A percentile compares a stretch with the other conserved stretches of the same genome.
Evolutionary conservation across 2,113 vertebrate species (phyloP).

Genomic region (Apodemus speciosus): DNA sequence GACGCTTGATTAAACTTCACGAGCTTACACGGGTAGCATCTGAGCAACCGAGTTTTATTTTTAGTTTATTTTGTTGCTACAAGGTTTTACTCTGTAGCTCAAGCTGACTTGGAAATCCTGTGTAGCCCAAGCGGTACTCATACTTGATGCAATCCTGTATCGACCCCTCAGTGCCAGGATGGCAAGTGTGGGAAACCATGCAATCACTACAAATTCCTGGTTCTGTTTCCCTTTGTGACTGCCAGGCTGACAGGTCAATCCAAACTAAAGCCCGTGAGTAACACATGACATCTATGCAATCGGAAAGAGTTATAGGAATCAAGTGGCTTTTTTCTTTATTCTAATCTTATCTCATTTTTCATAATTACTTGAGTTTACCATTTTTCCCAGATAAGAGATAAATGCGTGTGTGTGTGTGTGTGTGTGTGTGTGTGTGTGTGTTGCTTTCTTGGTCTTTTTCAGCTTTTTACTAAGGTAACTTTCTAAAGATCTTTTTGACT

Average conservation of each 20-base stretch:
- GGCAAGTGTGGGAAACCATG: not conserved
- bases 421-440: not conserved
- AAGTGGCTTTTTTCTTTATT: not conserved
- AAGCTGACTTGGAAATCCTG: not conserved
- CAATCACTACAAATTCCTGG: not conserved
- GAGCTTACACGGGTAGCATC: not conserved
- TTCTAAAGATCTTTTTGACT: not conserved
- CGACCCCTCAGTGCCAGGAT: not conserved
- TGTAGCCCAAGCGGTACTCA: not conserved
- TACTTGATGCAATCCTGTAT: not conserved
- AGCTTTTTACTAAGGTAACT: conserved; percentile 29
- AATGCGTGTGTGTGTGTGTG: not conserved
- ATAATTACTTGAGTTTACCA: not conserved
- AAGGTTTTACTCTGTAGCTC: not conserved
- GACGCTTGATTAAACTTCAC: conserved; percentile 28
- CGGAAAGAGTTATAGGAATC: not conserved
- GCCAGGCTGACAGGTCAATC: not conserved
- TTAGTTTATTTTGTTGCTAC: not conserved
- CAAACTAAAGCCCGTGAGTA: not conserved
- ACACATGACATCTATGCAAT: not conserved
- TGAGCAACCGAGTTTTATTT: not conserved
- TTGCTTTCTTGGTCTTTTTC: conserved; percentile 48
- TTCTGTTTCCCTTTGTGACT: not conserved
- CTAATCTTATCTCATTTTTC: conserved; percentile 29
- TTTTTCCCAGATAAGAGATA: conserved; percentile 56